Evolutionary conservation across 2,797 vertebrate species (phyloP), one percentile per base, ranked within the genome.

Genomic region (Notamacropus eugenii): DNA sequence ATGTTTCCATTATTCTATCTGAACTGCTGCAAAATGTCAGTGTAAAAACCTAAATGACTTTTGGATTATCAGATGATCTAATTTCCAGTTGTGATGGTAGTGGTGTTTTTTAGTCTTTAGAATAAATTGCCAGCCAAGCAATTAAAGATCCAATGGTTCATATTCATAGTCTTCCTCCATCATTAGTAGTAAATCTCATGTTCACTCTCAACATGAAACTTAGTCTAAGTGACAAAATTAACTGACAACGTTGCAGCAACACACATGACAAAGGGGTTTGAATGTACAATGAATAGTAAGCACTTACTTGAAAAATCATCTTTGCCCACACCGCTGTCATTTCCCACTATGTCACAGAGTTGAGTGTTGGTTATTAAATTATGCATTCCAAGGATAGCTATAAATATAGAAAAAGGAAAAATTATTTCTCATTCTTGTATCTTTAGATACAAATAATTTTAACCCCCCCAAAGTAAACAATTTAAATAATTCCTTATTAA

Each of bases 381-480:
- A 98, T 99, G 99, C 98, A 99, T 99, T 94, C 99, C 99, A 96
- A 99, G 99, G 98, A 99, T 99, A 57, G 99, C 99, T 99, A 97
- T 46, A 97, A 98, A 97, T 67, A 22, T 0, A 94, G 59, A 96
- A 97, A 94, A 93, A 93, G 0, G 34, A 24, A 40, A 91, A 95
- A 50, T 95, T 90, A 94, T 10, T 12, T 93, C 92, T 94, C 82
- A 90, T 54, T 93, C 92, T 5, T 12, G 82, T 87, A 22, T 90
- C 14, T 67, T 94, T 92, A 55, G 93, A 96, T 93, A 93, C 50
- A 91, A 92, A 96, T 0, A 94, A 91, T 52, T 95, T 94, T 74
- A 3, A 93, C 94, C 4, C 16, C 1, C 40, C 10, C 22, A 50
- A 82, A 87, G 19, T 40, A 87, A 46, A 87, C 22, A 46, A 87